Evolutionary conservation across 2,888 invertebrate genomes (phyloP).

Genomic region (Tenodera sinensis): DNA sequence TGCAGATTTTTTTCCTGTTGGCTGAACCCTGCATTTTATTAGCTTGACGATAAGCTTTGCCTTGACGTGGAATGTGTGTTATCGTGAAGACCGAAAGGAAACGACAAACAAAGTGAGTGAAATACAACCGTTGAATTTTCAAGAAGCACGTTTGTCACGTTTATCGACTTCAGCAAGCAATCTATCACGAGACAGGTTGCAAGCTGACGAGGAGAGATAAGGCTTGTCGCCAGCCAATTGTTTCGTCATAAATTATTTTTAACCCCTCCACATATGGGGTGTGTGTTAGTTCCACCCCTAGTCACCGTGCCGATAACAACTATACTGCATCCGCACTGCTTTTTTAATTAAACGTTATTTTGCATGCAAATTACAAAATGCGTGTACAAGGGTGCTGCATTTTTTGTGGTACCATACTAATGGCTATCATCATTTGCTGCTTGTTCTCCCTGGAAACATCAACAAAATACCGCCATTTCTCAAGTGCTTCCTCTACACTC

Average conservation of each 20-base stretch:
- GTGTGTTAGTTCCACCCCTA: neutral
- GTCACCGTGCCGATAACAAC: neutral
- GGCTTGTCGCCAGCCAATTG: neutral
- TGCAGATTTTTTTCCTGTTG: too few relatives aligned
- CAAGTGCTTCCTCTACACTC: too few relatives aligned
- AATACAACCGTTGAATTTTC: neutral
- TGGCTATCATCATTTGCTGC: neutral
- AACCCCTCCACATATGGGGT: neutral
- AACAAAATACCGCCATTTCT: too few relatives aligned
- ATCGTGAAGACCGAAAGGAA: too few relatives aligned
- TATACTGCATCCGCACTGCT: neutral
- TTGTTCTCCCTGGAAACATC: too few relatives aligned
- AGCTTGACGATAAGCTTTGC: too few relatives aligned
- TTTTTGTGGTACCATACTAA: too few relatives aligned
- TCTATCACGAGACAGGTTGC: neutral
- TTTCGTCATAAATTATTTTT: constrained; percentile 11
- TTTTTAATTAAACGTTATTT: constrained; percentile 17
- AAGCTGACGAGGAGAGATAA: neutral
- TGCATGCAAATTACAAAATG: neutral
- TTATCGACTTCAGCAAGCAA: neutral
- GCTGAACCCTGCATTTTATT: too few relatives aligned
- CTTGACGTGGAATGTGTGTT: too few relatives aligned
- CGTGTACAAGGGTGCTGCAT: too few relatives aligned
- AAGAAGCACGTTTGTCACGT: neutral
- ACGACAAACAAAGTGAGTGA: too few relatives aligned